Evolutionary conservation across 2,888 invertebrate species (phyloP), one percentile per base, ranked within the genome.

Genomic region (Dicycla oo): DNA sequence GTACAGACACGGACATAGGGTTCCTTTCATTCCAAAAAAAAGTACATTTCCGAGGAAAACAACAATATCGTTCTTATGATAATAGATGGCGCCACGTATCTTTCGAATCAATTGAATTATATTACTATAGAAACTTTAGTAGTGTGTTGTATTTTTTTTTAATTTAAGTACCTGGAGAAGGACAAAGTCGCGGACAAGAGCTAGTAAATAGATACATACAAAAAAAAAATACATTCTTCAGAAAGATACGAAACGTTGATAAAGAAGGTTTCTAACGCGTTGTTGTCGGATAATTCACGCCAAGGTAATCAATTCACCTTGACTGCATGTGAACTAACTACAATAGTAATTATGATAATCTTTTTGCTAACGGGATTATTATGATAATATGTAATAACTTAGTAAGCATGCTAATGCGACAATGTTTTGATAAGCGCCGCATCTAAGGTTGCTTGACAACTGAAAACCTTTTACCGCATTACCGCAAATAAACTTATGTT

Each of bases 231-330:
- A 23, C 18, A 43, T 11, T 58, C 13, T 43, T 26, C 13, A 18
- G 20, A 56, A 70, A n/a, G 51, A 62, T 74, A 73, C 2, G 18
- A 51, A 18, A 20, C 6, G 20, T 13, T 23, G 40, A 49, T 47
- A 43, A 34, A 18, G 20, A 40, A 15, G 18, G 15, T 45, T 57
- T 40, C 45, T 18, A 54, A 26, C 23, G 30, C 20, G 26, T 43
- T 26, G 51, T 34, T 34, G 26, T 54, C 20, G 13, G 10, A 51
- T 75, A 65, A 38, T 65, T 57, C 20, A 11, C 13, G 3, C 30
- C 75, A 75, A 66, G 76, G 67, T 0, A 0, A 45, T 8, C 3
- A 5, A 0, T 18, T 47, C 3, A 60, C 69, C 77, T 76, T 77
- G 67, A 60, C 73, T n/a, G 60, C 23, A 13, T 20, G 18, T 68